Evolutionary conservation across 2,888 invertebrate genomes (phyloP).

Genomic region (Lordiphosa andalusiaca): DNA sequence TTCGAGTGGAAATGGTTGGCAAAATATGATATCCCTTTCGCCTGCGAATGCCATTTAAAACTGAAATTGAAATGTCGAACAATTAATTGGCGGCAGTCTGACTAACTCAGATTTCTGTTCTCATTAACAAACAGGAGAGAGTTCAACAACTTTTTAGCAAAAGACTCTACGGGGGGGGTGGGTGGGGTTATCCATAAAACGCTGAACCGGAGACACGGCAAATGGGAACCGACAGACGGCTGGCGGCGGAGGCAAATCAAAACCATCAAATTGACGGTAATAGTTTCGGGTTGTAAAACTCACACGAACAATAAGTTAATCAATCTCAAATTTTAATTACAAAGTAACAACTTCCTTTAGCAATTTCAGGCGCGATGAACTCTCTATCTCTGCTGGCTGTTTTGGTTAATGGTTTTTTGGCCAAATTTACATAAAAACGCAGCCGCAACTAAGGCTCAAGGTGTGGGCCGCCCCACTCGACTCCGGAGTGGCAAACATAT

Average conservation of each 20-base stretch:
- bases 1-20: conserved; percentile 11
- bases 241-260: conserved; percentile 48
- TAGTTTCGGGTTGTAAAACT: conserved; percentile 73
- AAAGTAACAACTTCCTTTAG: conserved; percentile 75
- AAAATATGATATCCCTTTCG: too few relatives aligned
- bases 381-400: conserved; percentile 28
- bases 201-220: conserved; percentile 14
- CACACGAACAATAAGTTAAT: conserved; percentile 77
- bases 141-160: conserved; percentile 56
- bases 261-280: conserved; percentile 73
- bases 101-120: conserved; percentile 15
- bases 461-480: conserved; percentile 54
- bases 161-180: conserved; percentile 13
- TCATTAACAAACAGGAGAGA: conserved; percentile 25
- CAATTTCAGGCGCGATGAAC: conserved; percentile 75
- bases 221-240: neutral
- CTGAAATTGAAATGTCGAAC: conserved; percentile 49
- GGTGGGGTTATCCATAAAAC: conserved; percentile 28
- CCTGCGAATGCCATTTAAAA: conserved; percentile 17
- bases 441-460: conserved; percentile 49
- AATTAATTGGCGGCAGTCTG: conserved; percentile 49
- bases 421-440: conserved; percentile 69
- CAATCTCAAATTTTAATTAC: conserved; percentile 75
- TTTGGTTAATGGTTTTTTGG: conserved; percentile 58
- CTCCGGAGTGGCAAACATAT: conserved; percentile 44